Evolutionary conservation across 2,113 vertebrate species (phyloP).

Genomic region (Lagopus leucura): DNA sequence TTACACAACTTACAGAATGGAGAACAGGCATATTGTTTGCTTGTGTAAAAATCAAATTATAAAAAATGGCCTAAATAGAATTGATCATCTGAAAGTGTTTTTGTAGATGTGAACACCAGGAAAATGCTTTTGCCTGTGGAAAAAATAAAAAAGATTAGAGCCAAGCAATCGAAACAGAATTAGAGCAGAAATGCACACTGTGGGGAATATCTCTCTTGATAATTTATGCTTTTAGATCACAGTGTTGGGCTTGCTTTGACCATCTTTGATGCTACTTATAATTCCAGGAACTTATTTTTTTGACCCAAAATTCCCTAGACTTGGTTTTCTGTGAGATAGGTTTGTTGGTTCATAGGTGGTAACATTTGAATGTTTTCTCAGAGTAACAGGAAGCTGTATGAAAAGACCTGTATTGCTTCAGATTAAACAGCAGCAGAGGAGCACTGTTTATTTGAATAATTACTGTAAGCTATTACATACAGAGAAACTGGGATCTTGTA

Average conservation of each 20-base stretch:
- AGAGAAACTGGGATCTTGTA: neutral
- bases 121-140: neutral
- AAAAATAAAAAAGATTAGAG: neutral
- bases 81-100: neutral
- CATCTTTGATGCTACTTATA: neutral
- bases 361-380: neutral
- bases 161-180: neutral
- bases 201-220: neutral
- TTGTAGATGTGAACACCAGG: neutral
- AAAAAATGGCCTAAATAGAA: conserved; percentile 19
- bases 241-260: neutral
- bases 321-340: neutral
- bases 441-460: neutral
- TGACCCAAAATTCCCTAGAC: neutral
- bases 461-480: neutral
- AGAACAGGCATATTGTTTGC: neutral
- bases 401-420: neutral
- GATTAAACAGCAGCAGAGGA: neutral
- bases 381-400: neutral
- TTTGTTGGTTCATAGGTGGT: neutral
- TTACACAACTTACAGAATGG: neutral
- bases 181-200: neutral
- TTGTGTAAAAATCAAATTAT: conserved; percentile 41
- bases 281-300: neutral
- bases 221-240: neutral